Percentiles rank a stretch among this genome's conserved stretches.
Conservation (phyloP, 2,113 vertebrate species). For the Epinephelus moara region DNA sequence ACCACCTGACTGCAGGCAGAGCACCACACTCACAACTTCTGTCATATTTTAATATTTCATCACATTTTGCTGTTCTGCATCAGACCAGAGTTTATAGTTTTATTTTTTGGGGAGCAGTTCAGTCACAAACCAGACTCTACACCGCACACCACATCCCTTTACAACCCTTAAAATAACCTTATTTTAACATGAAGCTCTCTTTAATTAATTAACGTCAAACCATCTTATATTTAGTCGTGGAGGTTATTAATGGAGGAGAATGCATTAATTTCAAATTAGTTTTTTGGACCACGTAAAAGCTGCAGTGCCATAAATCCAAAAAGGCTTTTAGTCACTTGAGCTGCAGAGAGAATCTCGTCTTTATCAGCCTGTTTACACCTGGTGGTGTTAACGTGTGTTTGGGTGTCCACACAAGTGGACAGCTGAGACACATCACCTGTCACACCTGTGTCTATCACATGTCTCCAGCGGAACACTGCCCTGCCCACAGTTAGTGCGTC, state of each 20-base stretch:
- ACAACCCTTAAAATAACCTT: conserved; percentile 7
- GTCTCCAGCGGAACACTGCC: too few species aligned
- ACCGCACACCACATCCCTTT: not conserved
- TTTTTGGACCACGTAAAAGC: conserved; percentile 17
- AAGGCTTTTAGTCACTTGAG: not conserved
- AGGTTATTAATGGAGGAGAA: conserved; percentile 15
- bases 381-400: too few species aligned
- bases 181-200: conserved; percentile 14
- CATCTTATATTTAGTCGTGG: conserved; percentile 14
- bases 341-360: too few species aligned
- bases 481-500: too few species aligned
- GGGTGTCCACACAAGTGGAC: too few species aligned
- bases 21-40: conserved; percentile 50
- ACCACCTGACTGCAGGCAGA: conserved; percentile 62
- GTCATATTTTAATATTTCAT: conserved; percentile 66
- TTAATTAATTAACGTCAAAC: conserved; percentile 37
- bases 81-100: conserved; percentile 11
- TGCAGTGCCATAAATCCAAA: not conserved
- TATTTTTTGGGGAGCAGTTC: not conserved
- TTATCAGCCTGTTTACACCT: too few species aligned
- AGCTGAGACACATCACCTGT: too few species aligned
- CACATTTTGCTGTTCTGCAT: conserved; percentile 51
- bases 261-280: conserved; percentile 13
- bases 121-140: not conserved
- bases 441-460: too few species aligned